Evolutionary conservation across 2,888 invertebrate genomes (phyloP), one percentile per base, ranked within the genome.

Genomic region (Brachylomia viminalis): DNA sequence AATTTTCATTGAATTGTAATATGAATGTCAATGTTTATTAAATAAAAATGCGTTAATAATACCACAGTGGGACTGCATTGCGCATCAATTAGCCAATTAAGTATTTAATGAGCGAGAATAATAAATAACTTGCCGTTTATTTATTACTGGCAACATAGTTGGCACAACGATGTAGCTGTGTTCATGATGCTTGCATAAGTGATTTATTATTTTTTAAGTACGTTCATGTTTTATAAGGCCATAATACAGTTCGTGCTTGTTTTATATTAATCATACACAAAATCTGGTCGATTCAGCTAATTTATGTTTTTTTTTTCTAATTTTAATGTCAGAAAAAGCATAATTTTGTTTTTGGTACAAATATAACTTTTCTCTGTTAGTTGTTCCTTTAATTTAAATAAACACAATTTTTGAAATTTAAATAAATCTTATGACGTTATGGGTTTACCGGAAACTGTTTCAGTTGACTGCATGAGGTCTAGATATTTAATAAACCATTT

Each of bases 51-150:
- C 49, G 80, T 86, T 82, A 86, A 89, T 83, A 83, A 80, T 80
- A 76, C 75, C 61, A 69, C 75, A 42, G 54, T 66, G 75, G 84
- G 82, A 83, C 72, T 82, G 80, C 73, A 88, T 88, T 84, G 86
- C 86, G 90, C 91, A 87, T 88, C 91, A 91, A 91, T 91, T 91
- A 90, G 82, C 90, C 89, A 88, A 88, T 90, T 89, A 90, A 84
- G 83, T 91, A 89, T 91, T 91, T 90, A 90, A 89, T 89, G 87
- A 84, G 84, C 80, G 72, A 59, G 77, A 83, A 84, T 85, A 89
- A 89, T 89, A 88, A 86, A 90, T 84, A 82, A 84, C 82, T 61
- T 72, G 65, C 79, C 79, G 79, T 72, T 83, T 77, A 85, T 88
- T 84, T 89, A 87, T 88, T 84, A 81, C 83, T 75, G 71, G 66